phyloP scores from a whole-genome alignment of 2,113 vertebrate genomes.

The Leptosomus discolor region DNA sequence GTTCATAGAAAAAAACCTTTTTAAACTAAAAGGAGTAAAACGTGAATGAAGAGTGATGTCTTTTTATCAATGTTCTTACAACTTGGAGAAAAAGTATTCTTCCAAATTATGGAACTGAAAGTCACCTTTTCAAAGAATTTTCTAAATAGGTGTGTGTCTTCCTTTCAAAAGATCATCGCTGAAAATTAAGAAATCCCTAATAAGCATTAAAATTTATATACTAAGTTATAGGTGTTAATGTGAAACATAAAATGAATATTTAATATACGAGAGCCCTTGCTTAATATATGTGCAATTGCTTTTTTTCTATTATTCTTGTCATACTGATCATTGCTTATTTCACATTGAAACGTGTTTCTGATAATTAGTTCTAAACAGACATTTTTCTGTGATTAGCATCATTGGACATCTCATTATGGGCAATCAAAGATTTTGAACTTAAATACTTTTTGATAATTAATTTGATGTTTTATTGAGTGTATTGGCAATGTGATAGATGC shows the following conservation, averaged over 20 bases:
- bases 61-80: not conserved
- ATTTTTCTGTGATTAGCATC: conserved; percentile 67
- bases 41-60: not conserved
- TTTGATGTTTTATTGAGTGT: conserved; percentile 9
- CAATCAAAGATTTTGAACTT: conserved; percentile 40
- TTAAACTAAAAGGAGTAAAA: not conserved
- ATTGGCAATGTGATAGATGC: not conserved
- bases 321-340: conserved; percentile 66
- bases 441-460: conserved; percentile 33
- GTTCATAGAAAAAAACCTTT: not conserved
- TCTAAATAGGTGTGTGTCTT: not conserved
- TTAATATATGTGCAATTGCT: not conserved
- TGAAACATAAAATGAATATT: not conserved
- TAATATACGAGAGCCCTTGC: not conserved
- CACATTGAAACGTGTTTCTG: conserved; percentile 68
- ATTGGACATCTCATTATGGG: conserved; percentile 61
- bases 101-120: not conserved
- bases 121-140: not conserved
- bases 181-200: not conserved
- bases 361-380: conserved; percentile 66
- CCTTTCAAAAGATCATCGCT: not conserved
- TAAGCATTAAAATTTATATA: not conserved
- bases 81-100: not conserved
- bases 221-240: not conserved
- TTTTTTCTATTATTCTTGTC: conserved; percentile 50